Base-by-base conservation (phyloP, 2,113 vertebrate species). In the Vombatus ursinus region DNA sequence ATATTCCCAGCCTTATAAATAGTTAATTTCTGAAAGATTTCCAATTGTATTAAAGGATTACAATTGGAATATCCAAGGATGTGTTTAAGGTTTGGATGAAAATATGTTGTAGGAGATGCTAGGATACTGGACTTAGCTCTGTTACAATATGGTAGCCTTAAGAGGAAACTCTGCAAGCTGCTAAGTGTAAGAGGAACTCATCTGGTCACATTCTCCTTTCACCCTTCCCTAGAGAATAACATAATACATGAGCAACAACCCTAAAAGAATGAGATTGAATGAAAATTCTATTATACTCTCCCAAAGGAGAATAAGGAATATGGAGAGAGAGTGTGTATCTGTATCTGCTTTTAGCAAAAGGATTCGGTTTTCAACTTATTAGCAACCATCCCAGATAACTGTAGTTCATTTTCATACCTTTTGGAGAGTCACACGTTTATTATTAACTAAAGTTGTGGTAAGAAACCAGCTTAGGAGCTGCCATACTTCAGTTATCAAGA, bases 401-500 rank as follows among this genome's bases (percentile, higher is more conserved):
- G 24, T 91, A 90, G 51, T 28, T 91, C 68, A 1, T 91, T 94
- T 97, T 93, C 57, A 61, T 96, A 90, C 23, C 77, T 91, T 84
- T 93, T 92, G 47, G 96, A 24, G 2, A 37, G 52, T 31, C 95
- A 95, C 50, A 44, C 52, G 90, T 97, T 96, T 96, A 50, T 50
- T 90, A 50, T 93, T 91, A 91, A 52, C 61, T 97, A 53, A 93
- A 50, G 51, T 97, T 96, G 93, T 95, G 90, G 9, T 94, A 28
- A 96, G 89, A 91, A 89, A 31, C 50, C 90, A 92, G 89, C 44
- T 91, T 91, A 94, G 91, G 37, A 94, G 50, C 19, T 95, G 92
- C 50, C 94, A 52, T 95, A 77, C 50, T 90, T 92, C 4, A 49
- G 47, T 92, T 51, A 47, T 95, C 90, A 90, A 53, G 52, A 16